Base-by-base conservation (phyloP, 2,888 invertebrate genomes). In the Pollenia amentaria region DNA sequence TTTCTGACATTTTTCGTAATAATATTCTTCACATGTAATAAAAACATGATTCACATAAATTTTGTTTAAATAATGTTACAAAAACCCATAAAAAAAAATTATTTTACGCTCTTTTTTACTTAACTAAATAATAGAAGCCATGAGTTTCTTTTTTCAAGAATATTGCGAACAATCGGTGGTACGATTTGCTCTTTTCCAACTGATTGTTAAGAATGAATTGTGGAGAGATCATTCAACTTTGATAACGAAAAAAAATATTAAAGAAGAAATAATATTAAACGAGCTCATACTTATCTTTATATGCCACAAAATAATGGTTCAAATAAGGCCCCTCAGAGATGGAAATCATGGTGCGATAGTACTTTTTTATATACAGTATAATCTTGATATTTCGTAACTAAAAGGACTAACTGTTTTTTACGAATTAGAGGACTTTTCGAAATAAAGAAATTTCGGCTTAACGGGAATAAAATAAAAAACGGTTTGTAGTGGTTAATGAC, bases 41-140 rank as follows among this genome's bases (percentile, higher is more conserved):
- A 67, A 84, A 84, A 84, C 84, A 84, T 84, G 84, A 73, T 84
- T 84, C 78, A 53, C 84, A 84, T 84, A 79, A 84, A 84, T 84
- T 84, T 84, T 60, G 55, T 73, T 29, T 14, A 60, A 75, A 77
- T 70, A 83, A 57, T 42, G 12, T 46, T 73, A 67, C 46, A 77
- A 78, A 73, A 65, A 42, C 67, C 64, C 62, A 75, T 18, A 75
- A 73, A 53, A 65, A 64, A 11, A 18, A 67, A 51, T 62, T 62
- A 51, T 53, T 69, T 79, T 67, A 60, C 67, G 78, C 75, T 79
- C 60, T 84, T 60, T 40, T 83, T 73, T 62, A 42, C 14, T 51
- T 62, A 29, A 29, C 29, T 29, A 29, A 14, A 76, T 60, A 75
- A 76, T 62, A 76, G 53, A 60, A 73, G 40, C 10, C 64, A 64